phyloP scores from a whole-genome alignment of 2,888 invertebrate genomes.

The Argynnis bischoffii region DNA sequence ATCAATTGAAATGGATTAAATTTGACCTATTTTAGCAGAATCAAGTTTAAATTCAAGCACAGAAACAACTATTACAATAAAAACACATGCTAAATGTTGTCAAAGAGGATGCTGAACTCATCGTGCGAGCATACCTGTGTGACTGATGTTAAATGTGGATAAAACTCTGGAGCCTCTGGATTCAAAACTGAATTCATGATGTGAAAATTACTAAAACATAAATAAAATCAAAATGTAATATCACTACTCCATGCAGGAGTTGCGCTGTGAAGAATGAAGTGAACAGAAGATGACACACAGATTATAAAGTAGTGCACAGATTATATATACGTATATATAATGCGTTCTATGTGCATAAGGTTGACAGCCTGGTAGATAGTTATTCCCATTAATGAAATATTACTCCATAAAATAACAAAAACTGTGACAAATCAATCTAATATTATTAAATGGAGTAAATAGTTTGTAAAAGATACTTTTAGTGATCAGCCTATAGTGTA shows the following conservation, averaged over 20 bases:
- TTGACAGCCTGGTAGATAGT: not conserved
- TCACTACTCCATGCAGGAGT: constrained; percentile 45
- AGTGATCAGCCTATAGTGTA: too few species aligned
- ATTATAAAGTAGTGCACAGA: constrained; percentile 21
- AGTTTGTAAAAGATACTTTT: too few species aligned
- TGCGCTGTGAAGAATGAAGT: constrained; percentile 44
- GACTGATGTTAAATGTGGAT: constrained; percentile 58
- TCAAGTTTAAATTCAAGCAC: constrained; percentile 26
- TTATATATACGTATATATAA: constrained; percentile 1
- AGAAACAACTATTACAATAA: constrained; percentile 36
- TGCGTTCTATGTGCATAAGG: not conserved
- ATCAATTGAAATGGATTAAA: constrained; percentile 33
- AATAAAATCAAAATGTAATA: constrained; percentile 43
- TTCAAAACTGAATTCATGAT: constrained; percentile 69
- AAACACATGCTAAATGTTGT: constrained; percentile 59
- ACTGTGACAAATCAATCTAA: too few species aligned
- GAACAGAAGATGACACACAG: constrained; percentile 27
- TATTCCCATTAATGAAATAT: too few species aligned
- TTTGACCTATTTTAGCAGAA: constrained; percentile 34
- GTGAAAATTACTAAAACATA: constrained; percentile 38
- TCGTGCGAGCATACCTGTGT: constrained; percentile 54
- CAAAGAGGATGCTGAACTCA: constrained; percentile 41
- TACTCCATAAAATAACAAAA: too few species aligned
- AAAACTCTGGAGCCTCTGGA: constrained; percentile 72
- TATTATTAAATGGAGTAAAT: too few species aligned